Conservation (phyloP, 2,888 invertebrate genomes). For the Drosophila lutescens region DNA sequence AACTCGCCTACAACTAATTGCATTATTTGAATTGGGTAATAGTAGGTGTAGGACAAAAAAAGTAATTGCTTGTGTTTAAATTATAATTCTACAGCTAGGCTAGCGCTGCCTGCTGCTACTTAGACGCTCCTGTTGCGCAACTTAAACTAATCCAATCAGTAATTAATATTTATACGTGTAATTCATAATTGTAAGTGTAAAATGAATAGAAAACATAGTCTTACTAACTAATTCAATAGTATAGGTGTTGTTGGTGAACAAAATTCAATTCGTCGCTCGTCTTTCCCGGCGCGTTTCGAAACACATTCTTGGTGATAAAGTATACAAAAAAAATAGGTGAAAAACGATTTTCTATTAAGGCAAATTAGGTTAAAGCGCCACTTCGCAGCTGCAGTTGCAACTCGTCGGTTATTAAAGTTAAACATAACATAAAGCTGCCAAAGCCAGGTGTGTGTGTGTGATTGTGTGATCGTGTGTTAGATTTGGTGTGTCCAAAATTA, state of each 20-base stretch:
- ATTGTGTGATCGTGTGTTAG: constrained; percentile 19
- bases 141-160: constrained; percentile 34
- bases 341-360: constrained; percentile 69
- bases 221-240: constrained; percentile 48
- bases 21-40: constrained; percentile 38
- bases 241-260: constrained; percentile 17
- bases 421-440: constrained; percentile 64
- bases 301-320: constrained; percentile 55
- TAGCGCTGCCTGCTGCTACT: background rate
- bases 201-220: constrained; percentile 55
- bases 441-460: constrained; percentile 33
- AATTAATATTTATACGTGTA: constrained; percentile 3
- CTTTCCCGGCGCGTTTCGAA: constrained; percentile 24
- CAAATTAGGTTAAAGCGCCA: constrained; percentile 63
- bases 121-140: constrained; percentile 4
- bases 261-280: constrained; percentile 22
- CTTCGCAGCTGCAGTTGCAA: background rate
- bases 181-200: constrained; percentile 23
- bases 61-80: constrained; percentile 19
- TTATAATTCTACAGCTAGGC: constrained; percentile 20
- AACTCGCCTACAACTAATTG: constrained; percentile 56
- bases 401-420: constrained; percentile 22
- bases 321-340: constrained; percentile 25
- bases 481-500: constrained; percentile 41
- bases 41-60: constrained; percentile 18